Evolutionary conservation across 2,797 vertebrate genomes (phyloP).

Genomic region (Leucoraja ocellata): DNA sequence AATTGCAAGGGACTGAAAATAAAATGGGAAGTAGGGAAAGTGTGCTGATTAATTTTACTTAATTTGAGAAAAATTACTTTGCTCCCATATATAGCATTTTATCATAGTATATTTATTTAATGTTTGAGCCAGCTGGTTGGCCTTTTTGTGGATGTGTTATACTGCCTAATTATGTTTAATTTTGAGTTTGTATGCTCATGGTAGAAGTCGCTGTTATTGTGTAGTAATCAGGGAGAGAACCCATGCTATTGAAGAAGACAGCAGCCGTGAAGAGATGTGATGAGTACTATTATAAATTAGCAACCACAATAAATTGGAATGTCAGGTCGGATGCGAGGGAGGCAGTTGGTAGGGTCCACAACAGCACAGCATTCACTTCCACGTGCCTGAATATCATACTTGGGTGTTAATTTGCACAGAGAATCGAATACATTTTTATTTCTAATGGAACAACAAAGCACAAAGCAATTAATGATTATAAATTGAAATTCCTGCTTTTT

Average conservation of each 20-base stretch:
- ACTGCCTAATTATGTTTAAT: not conserved
- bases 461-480: no score
- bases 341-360: not conserved
- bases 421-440: not conserved
- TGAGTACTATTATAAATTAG: not conserved
- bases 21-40: not conserved
- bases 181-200: not conserved
- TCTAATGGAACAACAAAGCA: not conserved
- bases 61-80: not conserved
- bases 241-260: not conserved
- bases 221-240: no score
- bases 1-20: not conserved
- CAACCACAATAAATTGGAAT: not conserved
- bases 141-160: not conserved
- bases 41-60: slow-evolving; percentile 13
- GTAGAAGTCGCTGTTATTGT: not conserved
- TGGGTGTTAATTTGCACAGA: not conserved
- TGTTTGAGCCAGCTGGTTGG: not conserved
- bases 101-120: not conserved
- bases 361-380: not conserved
- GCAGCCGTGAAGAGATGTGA: not conserved
- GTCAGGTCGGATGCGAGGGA: not conserved
- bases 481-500: not conserved
- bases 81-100: not conserved
- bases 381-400: not conserved